Base-by-base conservation (phyloP, 1,140 invertebrate species). In the Neuroterus valhalla region DNA sequence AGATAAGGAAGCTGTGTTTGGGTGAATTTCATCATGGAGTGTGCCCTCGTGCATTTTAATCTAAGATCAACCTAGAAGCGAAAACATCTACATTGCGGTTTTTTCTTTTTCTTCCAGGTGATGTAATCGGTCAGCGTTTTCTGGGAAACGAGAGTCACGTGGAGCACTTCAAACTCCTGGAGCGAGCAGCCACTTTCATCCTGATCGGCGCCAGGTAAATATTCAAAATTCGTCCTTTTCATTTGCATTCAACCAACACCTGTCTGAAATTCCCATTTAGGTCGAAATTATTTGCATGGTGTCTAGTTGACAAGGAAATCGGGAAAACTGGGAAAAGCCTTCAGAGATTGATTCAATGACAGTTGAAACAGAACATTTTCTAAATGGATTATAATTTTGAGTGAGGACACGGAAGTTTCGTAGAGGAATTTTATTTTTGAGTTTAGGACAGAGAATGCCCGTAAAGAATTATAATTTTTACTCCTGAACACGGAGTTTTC, bases 151-250 rank as follows among this genome's bases (percentile, higher is more conserved):
- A 91, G 78, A 92, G 91, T 79, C 90, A 92, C 84, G 89, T 90
- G 78, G 93, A 94, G 82, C 92, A 93, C 86, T 94, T 94, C 88
- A 93, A 93, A 81, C 87, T 94, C 45, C 85, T 94, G 66, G 92
- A 93, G 81, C 89, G 90, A 43, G 92, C 93, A 79, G 88, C 91
- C 66, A 92, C 93, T 79, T 93, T 91, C 74, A 87, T 94, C 70
- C 89, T 94, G 73, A 91, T 94, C 81, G 93, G 94, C 74, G 93
- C 93, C 73, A 93, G 93, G 93, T 94, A 15, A 91, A 91, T 80
- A 66, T 88, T 74, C 42, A 17, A 67, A 42, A 74, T 46, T 69
- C 21, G 46, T 44, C 43, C 48, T 12, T 48, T 17, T 14, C 45
- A 46, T 68, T 42, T 46, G 23, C 68, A 21, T 43, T 46, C 44